Evolutionary conservation across 2,113 vertebrate genomes (phyloP), one percentile per base, ranked within the genome.

Genomic region (Arizona elegans): DNA sequence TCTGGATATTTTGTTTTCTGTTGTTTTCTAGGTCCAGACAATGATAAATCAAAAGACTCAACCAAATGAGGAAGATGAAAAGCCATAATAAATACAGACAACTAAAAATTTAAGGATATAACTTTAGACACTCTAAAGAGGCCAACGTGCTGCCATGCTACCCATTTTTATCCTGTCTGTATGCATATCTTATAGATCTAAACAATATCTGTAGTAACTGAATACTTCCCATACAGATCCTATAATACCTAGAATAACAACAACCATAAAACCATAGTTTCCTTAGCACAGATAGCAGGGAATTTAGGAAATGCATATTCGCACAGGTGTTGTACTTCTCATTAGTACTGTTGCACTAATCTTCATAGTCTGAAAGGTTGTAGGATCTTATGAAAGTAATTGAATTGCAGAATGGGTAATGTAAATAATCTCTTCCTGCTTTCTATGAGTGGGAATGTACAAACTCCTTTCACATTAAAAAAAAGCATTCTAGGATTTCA

Each of bases 11-110:
- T 55, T 50, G 50, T 70, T 92, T 23, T 95, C 94, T 95, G 93
- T 13, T 19, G 90, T 93, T 94, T 29, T 43, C 26, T 85, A 97
- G 97, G 95, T 97, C 54, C 96, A 97, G 91, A 59, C 92, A 89
- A 95, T 96, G 96, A 96, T 96, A 90, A 92, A 86, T 23, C 90
- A 81, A 87, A 96, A 58, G 54, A 87, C 96, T 19, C 58, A 65
- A 23, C 1, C 12, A 91, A 58, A 0, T 0, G 17, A 19, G 56
- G 1, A 13, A 1, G 8, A 26, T 0, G 1, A 54, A 94, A 12
- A 10, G 92, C 1, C 3, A 50, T 62, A 91, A 0, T 1, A 87
- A 90, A 58, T 94, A 86, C 54, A 0, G 0, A 55, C 91, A 3
- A 1, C 58, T 91, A 95, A 96, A 92, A 96, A 13, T 5, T 0